Base-by-base conservation (phyloP, 2,113 vertebrate genomes). In the Struthidea cinerea region DNA sequence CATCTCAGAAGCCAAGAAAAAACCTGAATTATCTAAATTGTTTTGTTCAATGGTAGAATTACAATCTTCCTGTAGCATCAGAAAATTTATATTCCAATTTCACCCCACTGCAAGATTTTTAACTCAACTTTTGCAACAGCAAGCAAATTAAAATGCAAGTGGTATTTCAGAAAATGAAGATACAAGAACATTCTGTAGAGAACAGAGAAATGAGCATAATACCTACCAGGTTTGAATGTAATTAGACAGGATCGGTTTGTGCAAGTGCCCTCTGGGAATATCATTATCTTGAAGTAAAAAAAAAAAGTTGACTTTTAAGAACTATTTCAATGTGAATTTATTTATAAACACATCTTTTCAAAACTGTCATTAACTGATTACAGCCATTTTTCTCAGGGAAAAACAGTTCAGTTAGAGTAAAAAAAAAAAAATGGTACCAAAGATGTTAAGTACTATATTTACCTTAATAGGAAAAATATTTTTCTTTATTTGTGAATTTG, bases 181-280 rank as follows among this genome's bases (percentile, higher is more conserved):
- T 49, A 89, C 35, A 89, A 76, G 82, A 96, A 91, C 91, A 93
- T 82, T 92, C 49, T 27, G 59, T 32, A 70, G 39, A 85, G 65
- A 90, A 91, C 79, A 86, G 73, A 70, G 53, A 46, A 90, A 92
- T 60, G 16, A 93, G 71, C 41, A 57, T 84, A 49, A 94, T 68
- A 98, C 99, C 56, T 98, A 99, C 99, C 99, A 97, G 99, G 99
- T 94, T 99, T 99, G 97, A 99, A 99, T 74, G 99, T 99, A 96
- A 99, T 99, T 68, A 99, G 97, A 96, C 99, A 99, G 95, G 99
- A 99, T 97, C 99, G 98, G 94, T 99, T 99, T 68, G 99, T 99
- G 90, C 99, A 99, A 2, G 99, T 99, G 95, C 99, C 99, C 94
- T 99, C 99, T 83, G 99, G 99, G 97, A 99, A 99, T 97, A 99